Evolutionary conservation across 2,797 vertebrate species (phyloP).

Genomic region (Dermochelys coriacea): DNA sequence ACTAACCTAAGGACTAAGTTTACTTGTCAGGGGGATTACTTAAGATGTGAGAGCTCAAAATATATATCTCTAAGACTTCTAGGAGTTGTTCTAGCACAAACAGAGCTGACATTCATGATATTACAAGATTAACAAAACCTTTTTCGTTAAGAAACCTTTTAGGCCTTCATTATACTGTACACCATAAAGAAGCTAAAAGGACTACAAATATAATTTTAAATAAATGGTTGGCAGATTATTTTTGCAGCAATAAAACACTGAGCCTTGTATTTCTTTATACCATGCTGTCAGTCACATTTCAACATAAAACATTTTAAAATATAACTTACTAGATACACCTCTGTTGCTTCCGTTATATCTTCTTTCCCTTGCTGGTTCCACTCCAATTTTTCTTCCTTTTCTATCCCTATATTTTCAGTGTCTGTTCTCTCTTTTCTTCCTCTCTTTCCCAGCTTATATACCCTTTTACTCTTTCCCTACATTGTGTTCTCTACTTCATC

Average conservation of each 20-base stretch:
- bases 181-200: neutral
- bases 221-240: neutral
- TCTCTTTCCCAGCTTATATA: neutral
- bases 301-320: too few species aligned
- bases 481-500: neutral
- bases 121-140: neutral
- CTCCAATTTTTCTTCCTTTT: too few species aligned
- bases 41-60: neutral
- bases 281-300: too few species aligned
- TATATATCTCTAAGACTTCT: neutral
- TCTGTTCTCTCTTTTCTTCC: neutral
- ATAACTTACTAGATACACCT: too few species aligned
- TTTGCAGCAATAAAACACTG: neutral
- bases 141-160: neutral
- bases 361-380: too few species aligned
- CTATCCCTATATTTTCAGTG: neutral
- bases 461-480: neutral
- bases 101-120: neutral
- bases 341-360: too few species aligned
- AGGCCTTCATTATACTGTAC: neutral
- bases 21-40: neutral
- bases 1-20: slow-evolving; percentile 26
- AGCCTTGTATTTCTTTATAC: too few species aligned
- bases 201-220: neutral
- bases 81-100: neutral